Evolutionary conservation across 2,797 vertebrate genomes (phyloP).

Genomic region (Cynopterus sphinx): DNA sequence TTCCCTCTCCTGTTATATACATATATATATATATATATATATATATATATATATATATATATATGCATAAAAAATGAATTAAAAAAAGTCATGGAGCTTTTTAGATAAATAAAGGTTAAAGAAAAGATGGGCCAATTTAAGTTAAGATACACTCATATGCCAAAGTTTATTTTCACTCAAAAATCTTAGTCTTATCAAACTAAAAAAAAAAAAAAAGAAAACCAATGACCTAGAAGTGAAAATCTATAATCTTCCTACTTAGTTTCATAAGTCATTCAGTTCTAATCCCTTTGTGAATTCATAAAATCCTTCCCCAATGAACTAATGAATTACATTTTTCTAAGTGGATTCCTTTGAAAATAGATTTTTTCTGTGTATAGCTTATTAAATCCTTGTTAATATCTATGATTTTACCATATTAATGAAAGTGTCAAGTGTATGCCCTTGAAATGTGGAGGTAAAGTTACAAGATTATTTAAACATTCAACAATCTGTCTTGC

Average conservation of each 20-base stretch:
- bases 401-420: conserved; percentile 64
- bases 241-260: neutral
- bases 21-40: neutral
- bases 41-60: too few species aligned
- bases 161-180: conserved; percentile 21
- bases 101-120: conserved; percentile 3
- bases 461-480: conserved; percentile 43
- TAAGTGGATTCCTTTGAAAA: conserved; percentile 48
- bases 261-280: conserved; percentile 51
- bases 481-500: conserved; percentile 35
- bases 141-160: neutral
- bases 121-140: neutral
- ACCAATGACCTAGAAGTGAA: conserved; percentile 40
- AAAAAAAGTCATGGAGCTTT: neutral
- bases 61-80: conserved; percentile 9
- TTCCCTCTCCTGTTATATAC: neutral
- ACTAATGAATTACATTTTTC: conserved; percentile 65
- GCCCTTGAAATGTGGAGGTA: conserved; percentile 1
- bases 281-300: conserved; percentile 64
- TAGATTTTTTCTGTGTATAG: conserved; percentile 42
- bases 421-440: conserved; percentile 51
- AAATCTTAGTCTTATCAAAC: neutral
- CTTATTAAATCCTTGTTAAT: conserved; percentile 68
- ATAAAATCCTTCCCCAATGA: conserved; percentile 54
- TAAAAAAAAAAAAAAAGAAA: conserved; percentile 65